Evolutionary conservation across 1,140 invertebrate species (phyloP).

Genomic region (Drosophila pruinosa): DNA sequence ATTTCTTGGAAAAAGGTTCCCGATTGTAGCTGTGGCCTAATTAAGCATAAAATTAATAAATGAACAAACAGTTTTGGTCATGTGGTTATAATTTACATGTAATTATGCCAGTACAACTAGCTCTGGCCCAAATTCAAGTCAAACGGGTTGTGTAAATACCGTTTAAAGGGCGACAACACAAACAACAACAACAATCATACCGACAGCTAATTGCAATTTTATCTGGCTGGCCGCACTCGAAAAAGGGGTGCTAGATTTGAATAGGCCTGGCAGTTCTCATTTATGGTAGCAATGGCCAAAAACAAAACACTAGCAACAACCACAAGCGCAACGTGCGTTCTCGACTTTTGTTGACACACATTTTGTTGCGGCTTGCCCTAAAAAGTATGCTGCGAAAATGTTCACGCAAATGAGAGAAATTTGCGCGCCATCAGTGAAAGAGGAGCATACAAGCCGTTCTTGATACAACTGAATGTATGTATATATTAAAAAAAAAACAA

Average conservation of each 20-base stretch:
- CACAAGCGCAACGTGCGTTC: slow-evolving; percentile 4
- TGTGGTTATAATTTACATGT: slow-evolving; percentile 69
- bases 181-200: neutral
- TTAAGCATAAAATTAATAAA: slow-evolving; percentile 66
- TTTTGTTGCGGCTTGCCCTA: slow-evolving; percentile 51
- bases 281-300: slow-evolving; percentile 14
- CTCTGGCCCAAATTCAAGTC: slow-evolving; percentile 20
- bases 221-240: slow-evolving; percentile 20
- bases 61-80: slow-evolving; percentile 60
- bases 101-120: slow-evolving; percentile 57
- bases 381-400: slow-evolving; percentile 65
- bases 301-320: slow-evolving; percentile 23
- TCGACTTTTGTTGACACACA: slow-evolving; percentile 69
- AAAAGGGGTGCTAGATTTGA: slow-evolving; percentile 16
- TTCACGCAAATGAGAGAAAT: slow-evolving; percentile 68
- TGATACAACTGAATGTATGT: neutral
- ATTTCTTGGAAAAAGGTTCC: slow-evolving; percentile 61
- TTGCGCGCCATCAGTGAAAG: slow-evolving; percentile 56
- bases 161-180: slow-evolving; percentile 23
- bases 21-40: slow-evolving; percentile 30
- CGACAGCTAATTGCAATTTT: slow-evolving; percentile 44
- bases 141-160: slow-evolving; percentile 45
- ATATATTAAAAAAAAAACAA: slow-evolving; percentile 9
- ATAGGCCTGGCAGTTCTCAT: neutral
- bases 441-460: neutral